Conservation (phyloP, 2,797 vertebrate species). For the Triplophysa yarkandensis region DNA sequence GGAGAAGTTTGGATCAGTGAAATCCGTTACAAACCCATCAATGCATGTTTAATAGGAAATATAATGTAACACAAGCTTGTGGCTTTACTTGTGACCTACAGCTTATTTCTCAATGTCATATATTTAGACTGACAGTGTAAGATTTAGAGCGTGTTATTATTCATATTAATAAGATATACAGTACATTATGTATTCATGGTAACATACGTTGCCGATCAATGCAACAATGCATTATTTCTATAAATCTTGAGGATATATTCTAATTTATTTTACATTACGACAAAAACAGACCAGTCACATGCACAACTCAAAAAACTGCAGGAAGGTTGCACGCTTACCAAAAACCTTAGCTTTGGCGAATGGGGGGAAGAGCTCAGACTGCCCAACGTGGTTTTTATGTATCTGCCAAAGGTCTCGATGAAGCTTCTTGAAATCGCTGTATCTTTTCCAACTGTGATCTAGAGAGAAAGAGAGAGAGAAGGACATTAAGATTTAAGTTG, state of each 20-base stretch:
- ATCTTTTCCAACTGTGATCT: constrained; percentile 99
- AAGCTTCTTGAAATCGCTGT: constrained; percentile 97
- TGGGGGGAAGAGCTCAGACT: constrained; percentile 94
- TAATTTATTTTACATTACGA: too few relatives aligned
- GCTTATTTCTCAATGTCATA: too few relatives aligned
- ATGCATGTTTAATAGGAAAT: background rate
- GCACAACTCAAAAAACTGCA: too few relatives aligned
- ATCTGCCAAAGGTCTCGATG: constrained; percentile 96
- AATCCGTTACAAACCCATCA: background rate
- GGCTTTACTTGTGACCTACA: too few relatives aligned
- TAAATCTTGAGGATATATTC: too few relatives aligned
- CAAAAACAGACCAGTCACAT: too few relatives aligned
- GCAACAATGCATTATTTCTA: too few relatives aligned
- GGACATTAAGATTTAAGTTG: background rate
- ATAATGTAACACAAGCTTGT: background rate
- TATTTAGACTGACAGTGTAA: too few relatives aligned
- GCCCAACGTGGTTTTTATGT: constrained; percentile 88
- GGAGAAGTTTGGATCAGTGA: background rate
- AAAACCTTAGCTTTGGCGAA: constrained; percentile 98
- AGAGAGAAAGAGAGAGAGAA: constrained; percentile 53
- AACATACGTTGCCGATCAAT: too few relatives aligned
- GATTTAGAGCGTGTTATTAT: too few relatives aligned
- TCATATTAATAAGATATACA: too few relatives aligned
- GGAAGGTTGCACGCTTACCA: constrained; percentile 78
- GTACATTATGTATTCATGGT: too few relatives aligned